Evolutionary conservation across 2,113 vertebrate genomes (phyloP), one percentile per base, ranked within the genome.

Genomic region (Ailurus styani): DNA sequence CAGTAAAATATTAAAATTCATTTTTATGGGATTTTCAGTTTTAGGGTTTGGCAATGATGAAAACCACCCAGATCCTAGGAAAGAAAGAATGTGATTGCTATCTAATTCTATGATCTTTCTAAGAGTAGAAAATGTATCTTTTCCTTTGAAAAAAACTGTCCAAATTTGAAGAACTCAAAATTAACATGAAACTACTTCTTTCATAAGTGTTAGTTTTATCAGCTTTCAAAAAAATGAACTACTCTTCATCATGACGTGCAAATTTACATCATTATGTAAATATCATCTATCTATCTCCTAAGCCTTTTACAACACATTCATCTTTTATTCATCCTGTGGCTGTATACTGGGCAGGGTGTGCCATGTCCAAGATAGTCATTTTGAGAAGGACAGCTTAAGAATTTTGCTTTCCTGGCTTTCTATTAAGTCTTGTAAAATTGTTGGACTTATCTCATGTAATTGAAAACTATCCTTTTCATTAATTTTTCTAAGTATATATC

Each of bases 221-320:
- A 88, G 93, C 40, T 84, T 97, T 91, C 75, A 96, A 77, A 94
- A 86, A 97, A 93, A 91, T 95, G 60, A 98, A 93, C 81, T 81
- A 85, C n/a, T 95, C 21, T 95, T 52, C 62, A 90, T 96, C 88
- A 95, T 93, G 90, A 96, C 97, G 85, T 85, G 95, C 82, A 97
- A 97, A 98, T 97, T 94, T 93, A 96, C 62, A 96, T 87, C 96
- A 97, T 97, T 97, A 94, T 95, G 72, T 93, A 95, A 96, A 95
- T 97, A 60, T 37, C 73, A 96, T 94, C 75, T 96, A 97, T 78
- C 55, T 40, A 95, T 91, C 55, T 95, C 42, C 93, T 97, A 96
- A 94, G 57, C 40, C 12, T 90, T 86, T 95, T 94, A 73, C 70
- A 94, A 94, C 5, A 50, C 87, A 95, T 82, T 91, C 88, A 94